Conservation (phyloP, 2,888 invertebrate species). For the Prenolepis imparis region DNA sequence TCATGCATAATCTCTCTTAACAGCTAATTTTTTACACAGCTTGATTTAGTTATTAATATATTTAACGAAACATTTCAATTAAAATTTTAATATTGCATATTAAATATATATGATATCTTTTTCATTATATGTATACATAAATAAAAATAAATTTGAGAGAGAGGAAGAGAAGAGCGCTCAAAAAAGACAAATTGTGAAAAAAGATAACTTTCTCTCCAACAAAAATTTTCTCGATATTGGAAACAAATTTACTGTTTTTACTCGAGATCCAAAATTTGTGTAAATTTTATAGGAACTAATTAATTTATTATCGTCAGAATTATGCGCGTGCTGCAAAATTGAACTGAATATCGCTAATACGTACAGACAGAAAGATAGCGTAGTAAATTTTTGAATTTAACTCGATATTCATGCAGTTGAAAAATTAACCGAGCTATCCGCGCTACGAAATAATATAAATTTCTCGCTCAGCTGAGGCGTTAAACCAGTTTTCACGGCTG, state of each 20-base stretch:
- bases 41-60: neutral
- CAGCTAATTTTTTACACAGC: neutral
- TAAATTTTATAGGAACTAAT: neutral
- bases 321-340: neutral
- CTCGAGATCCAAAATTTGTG: neutral
- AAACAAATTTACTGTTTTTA: neutral
- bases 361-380: neutral
- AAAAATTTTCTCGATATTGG: neutral
- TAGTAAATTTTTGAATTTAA: conserved; percentile 49
- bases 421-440: conserved; percentile 38
- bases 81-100: neutral
- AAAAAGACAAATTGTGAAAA: neutral
- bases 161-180: neutral
- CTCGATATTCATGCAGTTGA: conserved; percentile 46
- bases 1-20: neutral
- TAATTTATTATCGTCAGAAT: neutral
- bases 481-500: conserved; percentile 57
- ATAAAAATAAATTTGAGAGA: neutral
- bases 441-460: conserved; percentile 52
- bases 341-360: conserved; percentile 4
- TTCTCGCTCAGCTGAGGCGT: conserved; percentile 53
- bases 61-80: neutral
- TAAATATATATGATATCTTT: conserved; percentile 43
- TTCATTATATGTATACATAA: neutral
- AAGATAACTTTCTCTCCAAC: neutral